Percentiles rank a stretch among this genome's conserved stretches.
Conservation (phyloP, 2,113 vertebrate species). For the Puntigrus tetrazona region DNA sequence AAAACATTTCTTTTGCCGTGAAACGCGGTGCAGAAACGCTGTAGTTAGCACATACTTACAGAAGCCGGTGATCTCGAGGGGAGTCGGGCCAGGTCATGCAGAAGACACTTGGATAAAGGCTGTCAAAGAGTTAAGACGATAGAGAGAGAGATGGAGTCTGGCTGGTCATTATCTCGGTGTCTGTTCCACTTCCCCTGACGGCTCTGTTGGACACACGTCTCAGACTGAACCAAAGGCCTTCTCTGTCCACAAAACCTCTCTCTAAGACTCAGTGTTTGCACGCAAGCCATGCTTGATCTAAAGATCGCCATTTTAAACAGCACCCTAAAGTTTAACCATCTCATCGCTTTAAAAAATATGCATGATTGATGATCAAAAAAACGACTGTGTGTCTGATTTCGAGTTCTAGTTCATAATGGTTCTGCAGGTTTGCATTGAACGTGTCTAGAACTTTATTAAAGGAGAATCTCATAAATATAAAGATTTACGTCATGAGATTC, state of each 20-base stretch:
- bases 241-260: slow-evolving; percentile 41
- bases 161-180: slow-evolving; percentile 54
- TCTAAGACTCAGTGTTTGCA: slow-evolving; percentile 14
- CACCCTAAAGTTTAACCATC: neutral
- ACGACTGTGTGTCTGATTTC: neutral
- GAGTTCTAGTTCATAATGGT: neutral
- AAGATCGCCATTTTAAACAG: neutral
- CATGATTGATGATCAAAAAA: too few species aligned
- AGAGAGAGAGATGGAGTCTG: slow-evolving; percentile 31
- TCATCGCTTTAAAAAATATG: neutral
- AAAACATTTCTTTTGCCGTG: neutral
- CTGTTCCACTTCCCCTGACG: slow-evolving; percentile 58
- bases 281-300: neutral
- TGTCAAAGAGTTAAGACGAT: neutral
- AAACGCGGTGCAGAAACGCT: neutral
- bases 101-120: slow-evolving; percentile 44
- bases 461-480: neutral
- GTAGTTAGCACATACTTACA: slow-evolving; percentile 20
- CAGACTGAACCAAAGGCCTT: slow-evolving; percentile 43
- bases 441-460: neutral
- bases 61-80: slow-evolving; percentile 5
- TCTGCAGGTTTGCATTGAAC: neutral
- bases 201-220: slow-evolving; percentile 39
- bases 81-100: slow-evolving; percentile 24
- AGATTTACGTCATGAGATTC: neutral